These are phyloP conservation scores for Cacajao melanocephalus DNA, from an alignment of 2,797 vertebrate species.

Conservation along the genomic window DNA sequence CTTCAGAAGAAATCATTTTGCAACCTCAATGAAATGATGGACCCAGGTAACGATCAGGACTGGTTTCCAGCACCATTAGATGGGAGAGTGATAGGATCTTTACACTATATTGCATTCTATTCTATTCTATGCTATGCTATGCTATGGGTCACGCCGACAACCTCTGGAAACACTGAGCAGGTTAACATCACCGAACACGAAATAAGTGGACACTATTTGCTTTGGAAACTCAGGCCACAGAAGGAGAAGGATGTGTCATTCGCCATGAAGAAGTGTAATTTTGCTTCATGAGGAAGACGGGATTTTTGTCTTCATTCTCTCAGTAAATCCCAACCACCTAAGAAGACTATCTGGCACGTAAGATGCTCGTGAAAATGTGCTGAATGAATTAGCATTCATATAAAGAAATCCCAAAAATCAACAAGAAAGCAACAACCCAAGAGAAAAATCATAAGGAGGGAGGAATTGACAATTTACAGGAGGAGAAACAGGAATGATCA, in stretches of 20 bases:
- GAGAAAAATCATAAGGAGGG: neutral
- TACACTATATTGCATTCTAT: too few species aligned
- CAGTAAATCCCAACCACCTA: neutral
- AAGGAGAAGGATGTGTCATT: neutral
- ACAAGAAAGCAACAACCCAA: neutral
- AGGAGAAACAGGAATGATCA: neutral
- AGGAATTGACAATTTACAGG: neutral
- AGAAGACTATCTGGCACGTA: too few species aligned
- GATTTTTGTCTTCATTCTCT: neutral
- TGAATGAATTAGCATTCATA: neutral
- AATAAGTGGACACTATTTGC: neutral
- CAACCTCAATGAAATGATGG: neutral
- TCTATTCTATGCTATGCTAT: too few species aligned
- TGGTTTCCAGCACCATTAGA: neutral
- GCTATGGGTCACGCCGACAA: accelerated
- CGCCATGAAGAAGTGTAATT: neutral
- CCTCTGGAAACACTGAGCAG: neutral
- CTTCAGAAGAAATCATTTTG: neutral
- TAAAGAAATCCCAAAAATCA: neutral
- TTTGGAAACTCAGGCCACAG: neutral
- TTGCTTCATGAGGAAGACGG: neutral
- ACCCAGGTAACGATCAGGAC: accelerated
- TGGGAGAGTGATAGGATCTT: neutral
- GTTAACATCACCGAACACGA: neutral
- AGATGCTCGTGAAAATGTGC: neutral